These are phyloP conservation scores for Sigmodon hispidus DNA, from an alignment of 2,113 vertebrate species.

Conservation along the genomic window DNA sequence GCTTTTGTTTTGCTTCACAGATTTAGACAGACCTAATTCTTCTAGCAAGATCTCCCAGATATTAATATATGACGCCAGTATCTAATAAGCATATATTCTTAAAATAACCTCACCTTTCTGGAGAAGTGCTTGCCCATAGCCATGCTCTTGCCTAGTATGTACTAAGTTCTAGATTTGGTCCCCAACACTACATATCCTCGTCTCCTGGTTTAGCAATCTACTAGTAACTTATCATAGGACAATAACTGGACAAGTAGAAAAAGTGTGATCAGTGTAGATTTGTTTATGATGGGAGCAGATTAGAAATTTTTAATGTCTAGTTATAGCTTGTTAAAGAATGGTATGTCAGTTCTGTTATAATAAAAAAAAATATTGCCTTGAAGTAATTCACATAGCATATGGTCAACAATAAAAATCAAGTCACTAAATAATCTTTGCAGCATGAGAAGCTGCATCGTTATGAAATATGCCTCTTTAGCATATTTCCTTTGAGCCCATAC, in stretches of 20 bases:
- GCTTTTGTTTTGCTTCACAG: background rate
- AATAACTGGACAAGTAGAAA: slow-evolving; percentile 45
- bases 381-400: slow-evolving; percentile 24
- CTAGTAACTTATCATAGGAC: background rate
- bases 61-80: background rate
- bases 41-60: background rate
- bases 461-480: background rate
- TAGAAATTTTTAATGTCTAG: background rate
- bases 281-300: background rate
- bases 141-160: background rate
- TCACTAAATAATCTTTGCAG: background rate
- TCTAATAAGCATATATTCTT: background rate
- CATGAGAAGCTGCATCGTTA: background rate
- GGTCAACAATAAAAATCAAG: slow-evolving; percentile 3
- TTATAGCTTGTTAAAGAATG: background rate
- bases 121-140: slow-evolving; percentile 7
- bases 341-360: background rate
- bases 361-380: background rate
- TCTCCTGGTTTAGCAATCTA: background rate
- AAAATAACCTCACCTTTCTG: slow-evolving; percentile 22
- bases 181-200: background rate
- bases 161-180: background rate
- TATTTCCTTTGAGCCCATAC: background rate
- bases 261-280: background rate
- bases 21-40: slow-evolving; percentile 52